Evolutionary conservation across 2,888 invertebrate genomes (phyloP).

Genomic region (Pyrochroa serraticornis): DNA sequence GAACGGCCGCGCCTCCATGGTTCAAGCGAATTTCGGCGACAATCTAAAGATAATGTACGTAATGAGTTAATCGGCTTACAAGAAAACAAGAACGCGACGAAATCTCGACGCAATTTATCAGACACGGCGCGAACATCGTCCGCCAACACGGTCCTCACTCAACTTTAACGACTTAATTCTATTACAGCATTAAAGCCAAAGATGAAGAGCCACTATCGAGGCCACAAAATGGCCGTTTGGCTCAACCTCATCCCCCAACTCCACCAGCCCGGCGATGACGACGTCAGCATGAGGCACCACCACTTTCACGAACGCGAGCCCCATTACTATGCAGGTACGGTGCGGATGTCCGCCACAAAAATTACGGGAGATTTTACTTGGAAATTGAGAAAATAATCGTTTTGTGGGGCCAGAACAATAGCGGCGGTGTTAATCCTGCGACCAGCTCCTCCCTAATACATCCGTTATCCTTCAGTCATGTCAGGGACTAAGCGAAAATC

Average conservation of each 20-base stretch:
- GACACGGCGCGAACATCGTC: conserved; percentile 27
- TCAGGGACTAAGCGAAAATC: too few relatives aligned
- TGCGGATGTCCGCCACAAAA: neutral
- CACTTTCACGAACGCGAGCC: conserved; percentile 77
- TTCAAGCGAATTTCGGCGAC: too few relatives aligned
- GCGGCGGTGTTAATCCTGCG: too few relatives aligned
- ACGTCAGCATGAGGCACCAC: conserved; percentile 74
- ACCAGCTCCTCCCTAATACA: too few relatives aligned
- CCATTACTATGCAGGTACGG: conserved; percentile 75
- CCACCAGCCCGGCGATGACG: conserved; percentile 77
- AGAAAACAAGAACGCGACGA: conserved; percentile 40
- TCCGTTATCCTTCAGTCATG: too few relatives aligned
- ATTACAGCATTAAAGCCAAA: conserved; percentile 71
- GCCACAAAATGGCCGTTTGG: conserved; percentile 93
- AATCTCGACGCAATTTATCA: conserved; percentile 40
- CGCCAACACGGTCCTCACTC: conserved; percentile 28
- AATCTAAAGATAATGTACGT: conserved; percentile 31
- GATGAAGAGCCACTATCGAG: conserved; percentile 85
- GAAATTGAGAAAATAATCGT: neutral
- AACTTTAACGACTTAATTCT: conserved; percentile 39
- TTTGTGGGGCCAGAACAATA: neutral
- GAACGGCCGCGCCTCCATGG: too few relatives aligned
- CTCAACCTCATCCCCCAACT: conserved; percentile 84
- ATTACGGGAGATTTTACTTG: too few relatives aligned
- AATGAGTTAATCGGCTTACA: conserved; percentile 42